Evolutionary conservation across 2,797 vertebrate genomes (phyloP), one percentile per base, ranked within the genome.

Genomic region (Scarus forsteni): DNA sequence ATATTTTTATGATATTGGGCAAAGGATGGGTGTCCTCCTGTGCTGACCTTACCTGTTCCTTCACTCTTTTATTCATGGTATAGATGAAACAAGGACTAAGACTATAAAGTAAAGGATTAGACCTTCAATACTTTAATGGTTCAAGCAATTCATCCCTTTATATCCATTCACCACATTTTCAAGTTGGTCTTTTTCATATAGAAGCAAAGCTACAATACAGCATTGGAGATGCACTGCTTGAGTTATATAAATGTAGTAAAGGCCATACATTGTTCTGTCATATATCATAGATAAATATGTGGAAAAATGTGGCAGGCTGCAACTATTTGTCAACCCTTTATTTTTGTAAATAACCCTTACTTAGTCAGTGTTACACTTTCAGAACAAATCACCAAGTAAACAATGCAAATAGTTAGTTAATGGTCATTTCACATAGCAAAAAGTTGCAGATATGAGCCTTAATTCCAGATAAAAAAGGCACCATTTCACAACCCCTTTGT

Each of bases 61-160:
- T 15, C 11, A 18, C n/a, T 10, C 16, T 48, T 10, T 4, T 18
- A 48, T 48, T 48, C 7, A 64, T 45, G 45, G 19, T 27, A 27
- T 27, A 27, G 27, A 27, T 49, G n/a, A 49, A 49, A 19, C 10
- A 70, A 59, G 18, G 64, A 60, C 73, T 7, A 39, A 39, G 38
- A 39, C 9, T 7, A 3, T 7, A 10, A 39, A 39, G 3, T 7
- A 39, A 39, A 39, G 50, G 51, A 60, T 82, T 10, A 18, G 42
- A 66, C 59, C 48, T 70, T 79, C 64, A 81, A 79, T 54, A 66
- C 73, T 70, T 83, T 69, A 68, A 88, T 80, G 54, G 60, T 50
- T 66, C 1, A 13, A 66, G 63, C 67, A 56, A 69, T 77, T 70
- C 70, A 46, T 74, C 46, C 45, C 42, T 2, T 60, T 74, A 13